Conservation (phyloP, 2,797 vertebrate species). For the Megaceryle alcyon region DNA sequence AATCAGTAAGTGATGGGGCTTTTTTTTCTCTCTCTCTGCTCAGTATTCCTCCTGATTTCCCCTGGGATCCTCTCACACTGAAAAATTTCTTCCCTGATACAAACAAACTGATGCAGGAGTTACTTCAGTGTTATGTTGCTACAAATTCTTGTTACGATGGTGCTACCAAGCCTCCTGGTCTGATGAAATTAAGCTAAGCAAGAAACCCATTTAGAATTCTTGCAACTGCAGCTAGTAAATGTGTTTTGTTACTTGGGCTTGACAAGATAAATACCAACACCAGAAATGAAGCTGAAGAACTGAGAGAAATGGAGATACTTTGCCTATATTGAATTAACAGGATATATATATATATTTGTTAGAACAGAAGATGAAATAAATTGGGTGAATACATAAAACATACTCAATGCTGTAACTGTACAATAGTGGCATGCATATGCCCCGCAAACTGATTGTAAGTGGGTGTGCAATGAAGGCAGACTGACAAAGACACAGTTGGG, state of each 20-base stretch:
- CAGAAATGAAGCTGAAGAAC: not conserved
- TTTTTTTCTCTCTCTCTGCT: not conserved
- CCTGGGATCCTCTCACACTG: not conserved
- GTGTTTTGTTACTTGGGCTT: not conserved
- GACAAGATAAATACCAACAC: not conserved
- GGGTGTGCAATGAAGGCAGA: not conserved
- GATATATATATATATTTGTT: not conserved
- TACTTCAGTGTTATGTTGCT: not conserved
- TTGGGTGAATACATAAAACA: not conserved
- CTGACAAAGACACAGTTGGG: not conserved
- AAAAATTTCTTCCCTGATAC: constrained; percentile 1
- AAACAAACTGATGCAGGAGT: not conserved
- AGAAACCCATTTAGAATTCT: not conserved
- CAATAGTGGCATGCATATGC: rapidly evolving
- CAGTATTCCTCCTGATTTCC: constrained; percentile 44
- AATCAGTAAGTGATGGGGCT: not conserved
- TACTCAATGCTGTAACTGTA: not conserved
- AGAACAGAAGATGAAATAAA: not conserved
- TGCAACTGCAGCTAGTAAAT: not conserved
- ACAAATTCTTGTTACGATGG: not conserved
- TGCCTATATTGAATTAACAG: not conserved
- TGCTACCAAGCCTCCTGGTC: not conserved
- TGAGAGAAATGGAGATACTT: not conserved
- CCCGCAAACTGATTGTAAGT: not conserved
- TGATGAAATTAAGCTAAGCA: constrained; percentile 20